Base-by-base conservation (phyloP, 2,888 invertebrate genomes). In the Trilocha varians region DNA sequence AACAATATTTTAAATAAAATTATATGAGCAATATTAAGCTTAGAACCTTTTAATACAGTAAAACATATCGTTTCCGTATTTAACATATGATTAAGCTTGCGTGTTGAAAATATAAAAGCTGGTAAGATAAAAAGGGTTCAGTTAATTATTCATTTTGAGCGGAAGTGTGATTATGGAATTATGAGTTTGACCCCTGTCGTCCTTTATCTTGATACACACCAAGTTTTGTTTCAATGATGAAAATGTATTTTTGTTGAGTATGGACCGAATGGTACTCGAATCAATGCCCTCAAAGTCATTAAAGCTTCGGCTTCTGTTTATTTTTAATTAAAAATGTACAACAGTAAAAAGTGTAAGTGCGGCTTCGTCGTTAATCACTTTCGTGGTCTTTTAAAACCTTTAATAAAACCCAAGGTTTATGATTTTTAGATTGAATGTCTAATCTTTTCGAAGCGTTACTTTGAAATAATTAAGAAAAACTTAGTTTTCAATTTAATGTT, bases 91-190 rank as follows among this genome's bases (percentile, higher is more conserved):
- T 25, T 25, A 25, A 25, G 8, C 11, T 25, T 11, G 4, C 11
- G 25, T 25, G 25, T 5, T 25, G 25, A 25, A 25, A 9, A 2
- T 25, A 9, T 25, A 25, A 25, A 25, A 25, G 25, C 25, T 25
- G 25, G 25, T 25, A 25, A 36, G 47, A 16, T 25, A 4, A 37
- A 33, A 9, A 39, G 39, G 44, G 35, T 11, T 8, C 35, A 34
- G 50, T 47, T 52, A 53, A 47, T 34, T 35, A 4, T 17, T 41
- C 34, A 37, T 39, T 36, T 42, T 32, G n/a, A 9, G 16, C 25
- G 39, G 35, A 38, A 36, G 16, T 36, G 38, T 39, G 38, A 39
- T 39, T 42, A 14, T 13, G 17, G 36, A 39, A 36, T 40, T 37
- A 40, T 33, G 25, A 36, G 39, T 16, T n/a, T 25, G 25, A 11